Evolutionary conservation across 1,140 invertebrate genomes (phyloP).

Genomic region (Tenebrio molitor): DNA sequence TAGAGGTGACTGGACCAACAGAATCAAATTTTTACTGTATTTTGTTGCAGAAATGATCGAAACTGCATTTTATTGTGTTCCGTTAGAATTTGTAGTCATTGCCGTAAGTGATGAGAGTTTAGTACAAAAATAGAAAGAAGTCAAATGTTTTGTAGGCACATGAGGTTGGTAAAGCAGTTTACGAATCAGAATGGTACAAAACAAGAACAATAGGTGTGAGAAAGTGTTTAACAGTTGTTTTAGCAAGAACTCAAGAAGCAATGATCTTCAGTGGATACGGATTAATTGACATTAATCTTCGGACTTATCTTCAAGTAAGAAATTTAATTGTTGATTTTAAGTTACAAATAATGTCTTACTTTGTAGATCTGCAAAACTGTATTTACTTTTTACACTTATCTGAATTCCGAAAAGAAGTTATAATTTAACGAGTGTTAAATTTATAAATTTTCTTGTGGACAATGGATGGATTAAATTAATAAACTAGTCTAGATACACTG

Average conservation of each 20-base stretch:
- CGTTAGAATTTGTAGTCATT: neutral
- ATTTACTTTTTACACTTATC: no score
- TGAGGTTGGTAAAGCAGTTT: neutral
- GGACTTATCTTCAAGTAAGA: neutral
- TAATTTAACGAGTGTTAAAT: no score
- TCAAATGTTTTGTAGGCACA: neutral
- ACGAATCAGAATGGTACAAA: neutral
- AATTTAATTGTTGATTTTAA: no score
- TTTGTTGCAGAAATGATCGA: neutral
- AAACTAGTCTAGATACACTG: no score
- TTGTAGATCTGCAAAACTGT: no score
- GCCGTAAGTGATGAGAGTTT: neutral
- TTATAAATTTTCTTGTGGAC: no score
- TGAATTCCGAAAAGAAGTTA: no score
- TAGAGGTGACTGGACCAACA: constrained; percentile 12
- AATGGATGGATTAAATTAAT: no score
- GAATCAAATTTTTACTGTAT: constrained; percentile 10
- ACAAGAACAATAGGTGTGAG: neutral
- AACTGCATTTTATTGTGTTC: constrained; percentile 13
- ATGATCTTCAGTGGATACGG: neutral
- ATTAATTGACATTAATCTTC: neutral
- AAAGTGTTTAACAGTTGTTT: neutral
- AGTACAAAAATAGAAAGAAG: neutral
- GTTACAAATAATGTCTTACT: no score
- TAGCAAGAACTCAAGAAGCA: neutral